Conservation (phyloP, 2,797 vertebrate species). For the Cyprinella venusta region DNA sequence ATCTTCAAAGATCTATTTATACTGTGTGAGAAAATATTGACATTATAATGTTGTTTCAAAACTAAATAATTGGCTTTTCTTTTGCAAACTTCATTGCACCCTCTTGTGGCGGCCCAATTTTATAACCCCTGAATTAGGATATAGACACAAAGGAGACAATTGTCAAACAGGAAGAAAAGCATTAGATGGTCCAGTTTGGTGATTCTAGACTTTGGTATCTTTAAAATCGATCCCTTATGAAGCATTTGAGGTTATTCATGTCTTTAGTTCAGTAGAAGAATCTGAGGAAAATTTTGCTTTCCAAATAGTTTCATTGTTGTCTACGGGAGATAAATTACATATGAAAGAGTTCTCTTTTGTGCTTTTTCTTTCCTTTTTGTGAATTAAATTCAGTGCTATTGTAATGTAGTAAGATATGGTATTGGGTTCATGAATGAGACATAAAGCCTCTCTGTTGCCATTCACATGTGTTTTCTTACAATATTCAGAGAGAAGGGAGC, state of each 20-base stretch:
- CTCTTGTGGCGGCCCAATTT: background rate
- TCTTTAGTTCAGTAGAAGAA: background rate
- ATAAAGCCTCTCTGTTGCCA: background rate
- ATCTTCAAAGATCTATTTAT: background rate
- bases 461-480: background rate
- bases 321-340: background rate
- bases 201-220: background rate
- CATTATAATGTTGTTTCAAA: background rate
- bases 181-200: background rate
- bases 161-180: background rate
- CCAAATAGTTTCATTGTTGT: background rate
- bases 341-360: background rate
- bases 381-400: background rate
- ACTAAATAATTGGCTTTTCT: background rate
- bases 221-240: background rate
- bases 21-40: background rate
- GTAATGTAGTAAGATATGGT: background rate
- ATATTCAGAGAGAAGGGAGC: background rate
- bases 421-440: background rate
- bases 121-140: background rate
- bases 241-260: background rate
- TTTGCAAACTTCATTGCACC: background rate
- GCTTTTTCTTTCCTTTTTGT: background rate
- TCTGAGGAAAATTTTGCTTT: background rate
- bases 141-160: background rate